Percentiles rank a stretch among this genome's conserved stretches.
Evolutionary conservation across 2,888 invertebrate genomes (phyloP).

Genomic region (Nemurella pictetii): DNA sequence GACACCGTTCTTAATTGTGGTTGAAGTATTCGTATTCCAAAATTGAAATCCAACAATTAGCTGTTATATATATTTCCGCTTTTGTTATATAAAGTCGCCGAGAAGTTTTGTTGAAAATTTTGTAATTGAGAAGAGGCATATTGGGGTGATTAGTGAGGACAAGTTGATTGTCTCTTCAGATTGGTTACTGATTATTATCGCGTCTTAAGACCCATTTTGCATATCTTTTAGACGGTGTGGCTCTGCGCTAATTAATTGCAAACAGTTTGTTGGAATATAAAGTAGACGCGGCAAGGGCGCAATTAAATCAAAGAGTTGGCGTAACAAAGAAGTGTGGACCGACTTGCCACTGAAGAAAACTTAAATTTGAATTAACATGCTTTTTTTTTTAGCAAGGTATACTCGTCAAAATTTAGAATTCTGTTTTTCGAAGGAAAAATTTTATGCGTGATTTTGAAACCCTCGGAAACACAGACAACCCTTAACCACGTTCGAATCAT

Average conservation of each 20-base stretch:
- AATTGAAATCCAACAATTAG: slow-evolving; percentile 28
- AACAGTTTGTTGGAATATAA: neutral
- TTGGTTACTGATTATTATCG: slow-evolving; percentile 9
- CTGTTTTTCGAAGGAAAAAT: neutral
- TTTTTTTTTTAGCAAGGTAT: too few species aligned
- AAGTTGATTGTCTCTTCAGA: slow-evolving; percentile 1
- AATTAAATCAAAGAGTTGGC: neutral
- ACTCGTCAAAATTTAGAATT: neutral
- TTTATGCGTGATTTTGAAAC: neutral
- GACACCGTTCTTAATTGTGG: slow-evolving; percentile 29
- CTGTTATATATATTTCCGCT: neutral
- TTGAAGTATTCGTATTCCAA: slow-evolving; percentile 17
- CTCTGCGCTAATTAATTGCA: neutral
- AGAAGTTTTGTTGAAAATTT: slow-evolving; percentile 16
- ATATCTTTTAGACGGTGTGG: neutral
- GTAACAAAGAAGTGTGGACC: neutral
- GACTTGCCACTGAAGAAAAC: too few species aligned
- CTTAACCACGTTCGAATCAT: too few species aligned
- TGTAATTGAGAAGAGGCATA: slow-evolving; percentile 10
- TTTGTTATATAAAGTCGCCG: neutral
- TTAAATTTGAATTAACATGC: too few species aligned
- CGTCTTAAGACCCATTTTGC: slow-evolving; percentile 2
- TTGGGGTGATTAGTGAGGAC: neutral
- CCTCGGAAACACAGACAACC: too few species aligned
- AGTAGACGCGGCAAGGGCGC: neutral